A percentile compares a stretch with the other conserved stretches of the same genome.
Conservation (phyloP, 2,888 invertebrate species). For the Baronia brevicornis region DNA sequence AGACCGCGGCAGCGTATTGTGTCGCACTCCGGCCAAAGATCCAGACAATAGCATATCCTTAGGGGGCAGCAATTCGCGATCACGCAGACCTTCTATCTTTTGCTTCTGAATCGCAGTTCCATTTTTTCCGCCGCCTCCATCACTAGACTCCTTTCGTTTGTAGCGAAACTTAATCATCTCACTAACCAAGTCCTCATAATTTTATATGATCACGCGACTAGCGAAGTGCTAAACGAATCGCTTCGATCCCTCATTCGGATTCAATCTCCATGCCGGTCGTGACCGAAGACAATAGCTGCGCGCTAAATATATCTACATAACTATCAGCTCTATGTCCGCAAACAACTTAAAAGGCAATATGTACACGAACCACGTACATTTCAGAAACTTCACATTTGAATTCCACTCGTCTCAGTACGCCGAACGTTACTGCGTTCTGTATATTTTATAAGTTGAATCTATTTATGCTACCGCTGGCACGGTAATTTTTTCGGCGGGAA, state of each 20-base stretch:
- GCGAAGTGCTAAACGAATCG: slow-evolving; percentile 28
- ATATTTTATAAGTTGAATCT: slow-evolving; percentile 11
- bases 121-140: slow-evolving; percentile 38
- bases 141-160: slow-evolving; percentile 75
- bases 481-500: slow-evolving; percentile 67
- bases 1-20: slow-evolving; percentile 63
- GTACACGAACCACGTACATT: slow-evolving; percentile 58
- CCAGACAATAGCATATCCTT: slow-evolving; percentile 61
- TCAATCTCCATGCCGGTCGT: slow-evolving; percentile 41
- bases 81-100: slow-evolving; percentile 62
- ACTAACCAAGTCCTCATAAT: slow-evolving; percentile 52
- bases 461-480: too few species aligned
- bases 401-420: slow-evolving; percentile 37
- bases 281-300: slow-evolving; percentile 52
- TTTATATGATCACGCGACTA: slow-evolving; percentile 31
- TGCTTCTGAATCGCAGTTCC: slow-evolving; percentile 62
- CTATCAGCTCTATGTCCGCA: slow-evolving; percentile 34
- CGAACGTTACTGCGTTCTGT: slow-evolving; percentile 34
- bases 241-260: slow-evolving; percentile 32
- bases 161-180: slow-evolving; percentile 81
- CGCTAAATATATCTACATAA: slow-evolving; percentile 57
- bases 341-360: slow-evolving; percentile 57
- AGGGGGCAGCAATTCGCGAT: slow-evolving; percentile 61
- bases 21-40: slow-evolving; percentile 54
- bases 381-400: slow-evolving; percentile 53